phyloP scores from a whole-genome alignment of 2,888 invertebrate genomes.

The Drosophila histrio region DNA sequence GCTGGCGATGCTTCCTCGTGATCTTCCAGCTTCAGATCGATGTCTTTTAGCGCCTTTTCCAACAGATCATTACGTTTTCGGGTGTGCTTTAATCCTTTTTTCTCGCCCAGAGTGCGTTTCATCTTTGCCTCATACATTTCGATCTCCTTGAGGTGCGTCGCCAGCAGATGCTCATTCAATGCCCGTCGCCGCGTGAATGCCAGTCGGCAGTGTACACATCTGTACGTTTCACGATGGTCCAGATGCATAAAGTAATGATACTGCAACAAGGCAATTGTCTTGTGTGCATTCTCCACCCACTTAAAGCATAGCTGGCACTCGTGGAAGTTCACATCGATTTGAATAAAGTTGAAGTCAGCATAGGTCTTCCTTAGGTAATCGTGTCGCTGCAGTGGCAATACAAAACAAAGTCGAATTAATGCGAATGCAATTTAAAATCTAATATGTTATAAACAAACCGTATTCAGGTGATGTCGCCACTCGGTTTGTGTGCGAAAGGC shows the following conservation, averaged over 20 bases:
- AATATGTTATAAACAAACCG: slow-evolving; percentile 26
- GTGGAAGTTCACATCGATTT: slow-evolving; percentile 73
- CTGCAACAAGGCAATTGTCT: slow-evolving; percentile 77
- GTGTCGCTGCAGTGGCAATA: slow-evolving; percentile 51
- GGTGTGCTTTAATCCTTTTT: neutral
- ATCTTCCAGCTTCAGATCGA: slow-evolving; percentile 67
- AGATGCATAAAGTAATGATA: slow-evolving; percentile 80
- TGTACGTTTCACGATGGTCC: slow-evolving; percentile 73
- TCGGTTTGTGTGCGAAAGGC: slow-evolving; percentile 73
- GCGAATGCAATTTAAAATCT: too few relatives aligned
- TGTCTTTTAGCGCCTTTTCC: slow-evolving; percentile 72
- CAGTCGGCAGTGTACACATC: slow-evolving; percentile 71
- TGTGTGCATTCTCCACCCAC: slow-evolving; percentile 77
- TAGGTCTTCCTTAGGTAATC: slow-evolving; percentile 71
- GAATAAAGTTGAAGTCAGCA: slow-evolving; percentile 73
- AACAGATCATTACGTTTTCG: slow-evolving; percentile 64
- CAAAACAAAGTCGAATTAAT: too few relatives aligned
- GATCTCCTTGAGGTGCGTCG: slow-evolving; percentile 57
- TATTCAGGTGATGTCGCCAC: slow-evolving; percentile 79
- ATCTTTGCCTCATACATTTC: slow-evolving; percentile 57
- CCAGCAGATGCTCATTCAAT: slow-evolving; percentile 65
- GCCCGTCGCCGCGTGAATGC: slow-evolving; percentile 73
- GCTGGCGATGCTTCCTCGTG: slow-evolving; percentile 1
- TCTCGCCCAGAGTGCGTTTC: slow-evolving; percentile 32
- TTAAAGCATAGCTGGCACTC: slow-evolving; percentile 78